Conservation (phyloP, 2,888 invertebrate genomes). For the Caenorhabditis zanzibari region DNA sequence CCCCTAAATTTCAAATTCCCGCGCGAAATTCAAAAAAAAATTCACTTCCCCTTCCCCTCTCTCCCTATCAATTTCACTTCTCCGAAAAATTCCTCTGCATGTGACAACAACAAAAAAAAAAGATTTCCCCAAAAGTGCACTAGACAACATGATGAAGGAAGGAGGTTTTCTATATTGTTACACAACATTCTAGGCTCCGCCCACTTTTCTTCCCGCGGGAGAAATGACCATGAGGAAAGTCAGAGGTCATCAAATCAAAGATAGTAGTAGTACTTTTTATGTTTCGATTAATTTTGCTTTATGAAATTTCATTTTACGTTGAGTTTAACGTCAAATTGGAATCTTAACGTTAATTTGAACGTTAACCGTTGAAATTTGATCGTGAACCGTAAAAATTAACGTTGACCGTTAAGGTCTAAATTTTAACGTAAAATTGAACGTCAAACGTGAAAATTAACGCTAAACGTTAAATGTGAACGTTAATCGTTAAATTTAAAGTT, state of each 20-base stretch:
- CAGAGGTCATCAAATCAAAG: slow-evolving; percentile 47
- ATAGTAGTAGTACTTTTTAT: slow-evolving; percentile 8
- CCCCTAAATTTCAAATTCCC: background rate
- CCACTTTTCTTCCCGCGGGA: background rate
- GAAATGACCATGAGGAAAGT: slow-evolving; percentile 27
- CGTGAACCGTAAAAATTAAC: too few relatives aligned
- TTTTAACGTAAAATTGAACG: too few relatives aligned
- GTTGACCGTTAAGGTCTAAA: too few relatives aligned
- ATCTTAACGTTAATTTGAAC: too few relatives aligned
- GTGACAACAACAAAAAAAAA: background rate
- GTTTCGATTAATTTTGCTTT: slow-evolving; percentile 7
- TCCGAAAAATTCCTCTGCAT: too few relatives aligned
- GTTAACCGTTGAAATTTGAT: too few relatives aligned
- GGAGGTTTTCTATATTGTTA: background rate
- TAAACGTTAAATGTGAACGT: too few relatives aligned
- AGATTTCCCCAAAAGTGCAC: slow-evolving; percentile 23
- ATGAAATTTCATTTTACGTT: background rate
- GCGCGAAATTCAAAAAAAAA: too few relatives aligned
- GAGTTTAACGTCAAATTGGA: too few relatives aligned
- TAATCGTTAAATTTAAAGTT: too few relatives aligned
- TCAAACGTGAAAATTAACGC: too few relatives aligned
- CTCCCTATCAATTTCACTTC: background rate
- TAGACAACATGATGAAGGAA: slow-evolving; percentile 11
- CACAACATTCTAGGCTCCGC: slow-evolving; percentile 16
- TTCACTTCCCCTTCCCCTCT: background rate